Evolutionary conservation across 2,797 vertebrate genomes (phyloP).

Genomic region (Etheostoma nigrum): DNA sequence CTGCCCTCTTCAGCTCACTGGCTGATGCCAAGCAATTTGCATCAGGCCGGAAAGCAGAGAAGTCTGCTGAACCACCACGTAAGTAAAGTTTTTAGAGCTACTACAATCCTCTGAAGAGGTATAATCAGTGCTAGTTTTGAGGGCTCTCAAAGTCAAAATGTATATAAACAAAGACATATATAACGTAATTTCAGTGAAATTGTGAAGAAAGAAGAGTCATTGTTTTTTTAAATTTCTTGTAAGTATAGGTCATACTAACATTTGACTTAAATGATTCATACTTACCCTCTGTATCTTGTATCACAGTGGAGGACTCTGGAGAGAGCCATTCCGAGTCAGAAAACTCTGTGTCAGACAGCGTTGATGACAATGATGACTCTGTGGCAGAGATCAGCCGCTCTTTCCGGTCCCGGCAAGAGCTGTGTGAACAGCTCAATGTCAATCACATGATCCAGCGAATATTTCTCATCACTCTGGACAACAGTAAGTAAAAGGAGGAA

Average conservation of each 20-base stretch:
- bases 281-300: constrained; percentile 19
- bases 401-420: constrained; percentile 95
- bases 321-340: constrained; percentile 95
- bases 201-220: neutral
- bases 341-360: constrained; percentile 96
- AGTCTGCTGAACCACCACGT: constrained; percentile 83
- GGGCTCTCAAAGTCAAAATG: constrained; percentile 3
- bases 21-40: constrained; percentile 97
- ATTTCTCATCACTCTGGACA: constrained; percentile 97
- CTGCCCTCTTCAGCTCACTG: constrained; percentile 96
- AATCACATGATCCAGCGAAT: constrained; percentile 99
- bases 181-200: neutral
- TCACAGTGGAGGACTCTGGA: constrained; percentile 88
- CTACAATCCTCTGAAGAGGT: neutral
- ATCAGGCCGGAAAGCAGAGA: constrained; percentile 91
- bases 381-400: constrained; percentile 97
- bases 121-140: neutral
- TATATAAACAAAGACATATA: neutral
- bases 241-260: neutral
- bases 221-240: neutral
- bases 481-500: constrained; percentile 88
- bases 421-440: constrained; percentile 98
- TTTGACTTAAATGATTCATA: neutral
- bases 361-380: constrained; percentile 97
- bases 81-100: constrained; percentile 54